Conservation (phyloP, 2,113 vertebrate species). For the Pseudonaja textilis region DNA sequence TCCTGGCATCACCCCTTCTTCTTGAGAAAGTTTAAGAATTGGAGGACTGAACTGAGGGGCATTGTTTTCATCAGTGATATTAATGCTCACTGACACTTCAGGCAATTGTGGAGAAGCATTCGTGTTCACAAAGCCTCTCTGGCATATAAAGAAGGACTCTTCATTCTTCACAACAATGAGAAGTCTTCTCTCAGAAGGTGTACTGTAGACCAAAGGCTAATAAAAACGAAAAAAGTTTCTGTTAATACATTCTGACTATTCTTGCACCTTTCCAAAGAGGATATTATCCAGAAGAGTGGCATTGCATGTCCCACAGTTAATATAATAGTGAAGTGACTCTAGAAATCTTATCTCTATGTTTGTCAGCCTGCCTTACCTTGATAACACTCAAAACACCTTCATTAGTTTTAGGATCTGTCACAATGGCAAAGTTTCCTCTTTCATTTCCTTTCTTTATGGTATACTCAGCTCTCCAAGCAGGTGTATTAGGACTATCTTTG, state of each 20-base stretch:
- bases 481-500: conserved; percentile 64
- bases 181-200: conserved; percentile 15
- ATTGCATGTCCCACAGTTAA: neutral
- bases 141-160: conserved; percentile 66
- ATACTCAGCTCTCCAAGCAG: conserved; percentile 74
- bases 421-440: conserved; percentile 64
- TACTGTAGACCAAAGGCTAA: conserved; percentile 72
- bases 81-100: conserved; percentile 48
- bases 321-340: neutral
- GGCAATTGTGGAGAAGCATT: neutral
- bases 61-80: conserved; percentile 64
- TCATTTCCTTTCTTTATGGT: conserved; percentile 70
- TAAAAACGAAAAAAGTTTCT: neutral
- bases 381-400: conserved; percentile 76
- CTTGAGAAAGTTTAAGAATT: conserved; percentile 8
- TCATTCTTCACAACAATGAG: conserved; percentile 70
- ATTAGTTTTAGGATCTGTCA: conserved; percentile 75
- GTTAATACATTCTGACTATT: conserved; percentile 1
- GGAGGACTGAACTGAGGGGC: conserved; percentile 66
- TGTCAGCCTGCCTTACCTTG: conserved; percentile 67
- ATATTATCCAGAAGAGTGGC: neutral
- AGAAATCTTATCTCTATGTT: neutral
- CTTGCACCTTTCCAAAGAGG: neutral
- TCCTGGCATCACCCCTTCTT: conserved; percentile 70
- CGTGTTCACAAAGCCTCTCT: neutral